phyloP scores from a whole-genome alignment of 2,113 vertebrate species.

The Polypterus senegalus region DNA sequence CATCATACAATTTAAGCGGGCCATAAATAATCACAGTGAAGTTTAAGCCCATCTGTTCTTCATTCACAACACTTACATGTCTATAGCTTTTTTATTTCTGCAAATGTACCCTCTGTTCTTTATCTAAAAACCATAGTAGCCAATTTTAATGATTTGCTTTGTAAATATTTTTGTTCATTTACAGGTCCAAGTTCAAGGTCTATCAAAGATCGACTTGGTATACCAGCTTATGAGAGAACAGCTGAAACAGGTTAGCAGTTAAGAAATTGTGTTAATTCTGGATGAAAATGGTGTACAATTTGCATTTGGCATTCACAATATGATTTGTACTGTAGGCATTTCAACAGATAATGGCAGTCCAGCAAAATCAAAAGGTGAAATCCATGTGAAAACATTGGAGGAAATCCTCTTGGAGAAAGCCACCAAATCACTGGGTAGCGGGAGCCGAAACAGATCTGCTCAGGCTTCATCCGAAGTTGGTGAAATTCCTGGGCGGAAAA shows the following conservation, averaged over 20 bases:
- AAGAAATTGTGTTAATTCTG: no score
- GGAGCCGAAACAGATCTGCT: slow-evolving; percentile 25
- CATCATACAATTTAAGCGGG: no score
- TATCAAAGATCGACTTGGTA: slow-evolving; percentile 64
- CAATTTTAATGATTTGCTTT: no score
- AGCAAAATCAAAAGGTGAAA: slow-evolving; percentile 42
- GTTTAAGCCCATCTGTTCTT: no score
- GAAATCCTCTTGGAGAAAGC: slow-evolving; percentile 81
- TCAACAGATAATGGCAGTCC: slow-evolving; percentile 31
- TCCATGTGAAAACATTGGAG: slow-evolving; percentile 79
- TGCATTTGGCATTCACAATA: no score
- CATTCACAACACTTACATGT: no score
- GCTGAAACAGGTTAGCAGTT: slow-evolving; percentile 39
- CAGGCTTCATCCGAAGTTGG: slow-evolving; percentile 10
- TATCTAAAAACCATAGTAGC: no score
- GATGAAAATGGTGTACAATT: no score
- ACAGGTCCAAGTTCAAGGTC: slow-evolving; percentile 47
- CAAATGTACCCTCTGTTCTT: no score
- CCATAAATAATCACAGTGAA: no score
- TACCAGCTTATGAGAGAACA: slow-evolving; percentile 29
- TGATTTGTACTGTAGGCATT: no score
- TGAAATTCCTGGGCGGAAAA: slow-evolving; percentile 24
- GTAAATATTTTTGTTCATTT: slow-evolving; percentile 6
- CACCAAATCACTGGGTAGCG: slow-evolving; percentile 39
- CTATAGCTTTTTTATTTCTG: no score